Conservation (phyloP, 2,888 invertebrate genomes). For the Caenorhabditis sp. region DNA sequence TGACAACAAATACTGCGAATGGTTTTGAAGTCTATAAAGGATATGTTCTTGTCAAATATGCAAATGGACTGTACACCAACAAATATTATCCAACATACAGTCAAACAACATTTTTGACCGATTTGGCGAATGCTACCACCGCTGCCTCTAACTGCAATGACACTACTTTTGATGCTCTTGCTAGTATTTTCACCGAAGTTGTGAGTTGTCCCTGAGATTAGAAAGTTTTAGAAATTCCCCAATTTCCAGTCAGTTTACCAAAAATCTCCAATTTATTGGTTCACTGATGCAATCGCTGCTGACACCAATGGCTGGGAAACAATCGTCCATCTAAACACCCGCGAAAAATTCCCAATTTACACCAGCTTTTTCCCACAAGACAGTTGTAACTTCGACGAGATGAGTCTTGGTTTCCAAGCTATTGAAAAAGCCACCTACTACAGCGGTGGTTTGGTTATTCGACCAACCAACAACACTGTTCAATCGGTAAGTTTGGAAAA, state of each 20-base stretch:
- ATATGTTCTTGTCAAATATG: conserved; percentile 48
- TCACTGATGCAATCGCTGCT: conserved; percentile 58
- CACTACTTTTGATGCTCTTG: conserved; percentile 37
- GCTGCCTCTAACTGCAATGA: conserved; percentile 39
- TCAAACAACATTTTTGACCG: conserved; percentile 28
- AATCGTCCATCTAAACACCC: conserved; percentile 50
- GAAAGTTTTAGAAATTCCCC: neutral
- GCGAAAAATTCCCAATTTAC: conserved; percentile 53
- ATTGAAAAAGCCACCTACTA: conserved; percentile 43
- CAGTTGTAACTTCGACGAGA: conserved; percentile 42
- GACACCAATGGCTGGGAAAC: conserved; percentile 51
- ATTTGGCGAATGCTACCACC: conserved; percentile 21
- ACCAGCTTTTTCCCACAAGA: conserved; percentile 41
- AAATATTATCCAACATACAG: conserved; percentile 25
- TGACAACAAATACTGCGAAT: conserved; percentile 15
- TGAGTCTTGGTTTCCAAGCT: conserved; percentile 47
- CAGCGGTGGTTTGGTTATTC: conserved; percentile 50
- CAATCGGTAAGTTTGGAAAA: conserved; percentile 10
- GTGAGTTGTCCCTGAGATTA: neutral
- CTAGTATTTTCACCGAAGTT: conserved; percentile 39
- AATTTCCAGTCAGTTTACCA: conserved; percentile 30
- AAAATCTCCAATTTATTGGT: conserved; percentile 59
- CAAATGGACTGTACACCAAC: conserved; percentile 35
- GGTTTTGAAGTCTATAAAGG: conserved; percentile 39
- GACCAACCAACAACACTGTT: conserved; percentile 10